Evolutionary conservation across 2,797 vertebrate genomes (phyloP).

Genomic region (Peromyscus aztecus): DNA sequence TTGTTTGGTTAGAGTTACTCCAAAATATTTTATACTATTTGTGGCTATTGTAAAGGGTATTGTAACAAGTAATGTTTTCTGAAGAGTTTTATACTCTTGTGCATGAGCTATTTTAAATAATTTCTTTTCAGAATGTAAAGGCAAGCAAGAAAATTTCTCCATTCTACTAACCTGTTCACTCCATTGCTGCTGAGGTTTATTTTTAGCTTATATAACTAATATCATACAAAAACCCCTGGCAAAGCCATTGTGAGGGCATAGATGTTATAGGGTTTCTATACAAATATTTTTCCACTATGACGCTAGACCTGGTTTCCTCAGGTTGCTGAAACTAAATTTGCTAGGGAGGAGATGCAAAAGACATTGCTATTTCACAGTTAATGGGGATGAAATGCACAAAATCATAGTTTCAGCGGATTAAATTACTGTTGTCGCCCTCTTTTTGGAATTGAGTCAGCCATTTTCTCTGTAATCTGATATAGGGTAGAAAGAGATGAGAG

Average conservation of each 20-base stretch:
- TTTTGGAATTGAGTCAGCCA: neutral
- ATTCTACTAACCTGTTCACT: conserved; percentile 1
- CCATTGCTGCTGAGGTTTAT: neutral
- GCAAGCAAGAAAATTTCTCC: conserved; percentile 2
- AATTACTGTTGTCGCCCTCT: neutral
- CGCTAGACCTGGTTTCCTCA: neutral
- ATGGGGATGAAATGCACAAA: neutral
- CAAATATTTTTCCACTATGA: conserved; percentile 3
- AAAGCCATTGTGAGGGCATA: conserved; percentile 5
- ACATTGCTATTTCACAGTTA: neutral
- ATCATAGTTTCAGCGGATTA: neutral
- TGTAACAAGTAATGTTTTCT: conserved; percentile 13
- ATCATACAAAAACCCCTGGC: no score
- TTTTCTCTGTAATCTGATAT: neutral
- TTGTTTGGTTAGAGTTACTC: no score
- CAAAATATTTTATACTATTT: no score
- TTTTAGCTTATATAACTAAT: conserved; percentile 26
- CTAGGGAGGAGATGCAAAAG: neutral
- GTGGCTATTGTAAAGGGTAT: no score
- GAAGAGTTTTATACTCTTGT: conserved; percentile 1
- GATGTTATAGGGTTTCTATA: neutral
- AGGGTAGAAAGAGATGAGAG: neutral
- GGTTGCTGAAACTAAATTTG: neutral
- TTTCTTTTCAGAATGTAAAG: conserved; percentile 60
- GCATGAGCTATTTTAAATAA: conserved; percentile 53